A percentile compares a stretch with the other conserved stretches of the same genome.
phyloP scores from a whole-genome alignment of 2,888 invertebrate genomes.

The Apamea monoglypha region DNA sequence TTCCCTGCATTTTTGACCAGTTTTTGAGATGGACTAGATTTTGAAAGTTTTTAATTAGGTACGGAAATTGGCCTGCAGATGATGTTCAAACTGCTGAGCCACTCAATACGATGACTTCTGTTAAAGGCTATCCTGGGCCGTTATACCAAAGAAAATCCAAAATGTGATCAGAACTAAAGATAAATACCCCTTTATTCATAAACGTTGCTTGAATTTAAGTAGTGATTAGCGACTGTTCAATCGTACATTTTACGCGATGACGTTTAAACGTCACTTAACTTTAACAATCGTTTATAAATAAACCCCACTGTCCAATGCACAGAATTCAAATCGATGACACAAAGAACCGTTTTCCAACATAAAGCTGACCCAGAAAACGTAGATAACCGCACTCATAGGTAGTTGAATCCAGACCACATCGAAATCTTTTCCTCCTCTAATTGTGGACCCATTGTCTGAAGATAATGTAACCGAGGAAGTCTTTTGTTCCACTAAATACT shows the following conservation, averaged over 20 bases:
- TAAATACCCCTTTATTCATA: too few relatives aligned
- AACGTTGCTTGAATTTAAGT: too few relatives aligned
- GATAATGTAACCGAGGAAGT: slow-evolving; percentile 40
- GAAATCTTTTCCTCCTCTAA: slow-evolving; percentile 30
- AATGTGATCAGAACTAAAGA: not conserved
- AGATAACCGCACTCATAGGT: not conserved
- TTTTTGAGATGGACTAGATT: too few relatives aligned
- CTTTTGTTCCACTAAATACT: slow-evolving; percentile 45
- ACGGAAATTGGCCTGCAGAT: too few relatives aligned
- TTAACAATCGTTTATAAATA: too few relatives aligned
- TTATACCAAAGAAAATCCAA: not conserved
- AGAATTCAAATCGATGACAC: not conserved
- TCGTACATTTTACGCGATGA: too few relatives aligned
- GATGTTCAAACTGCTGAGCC: not conserved
- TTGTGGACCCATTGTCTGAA: slow-evolving; percentile 51
- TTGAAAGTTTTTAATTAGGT: too few relatives aligned
- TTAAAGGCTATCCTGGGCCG: not conserved
- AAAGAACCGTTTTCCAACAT: not conserved
- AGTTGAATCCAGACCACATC: slow-evolving; percentile 26
- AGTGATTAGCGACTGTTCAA: too few relatives aligned
- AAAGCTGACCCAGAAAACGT: not conserved
- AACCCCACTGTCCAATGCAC: not conserved
- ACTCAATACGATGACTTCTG: not conserved
- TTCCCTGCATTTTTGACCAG: too few relatives aligned
- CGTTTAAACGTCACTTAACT: too few relatives aligned